Base-by-base conservation (phyloP, 2,888 invertebrate genomes). In the Torymus tubicola region DNA sequence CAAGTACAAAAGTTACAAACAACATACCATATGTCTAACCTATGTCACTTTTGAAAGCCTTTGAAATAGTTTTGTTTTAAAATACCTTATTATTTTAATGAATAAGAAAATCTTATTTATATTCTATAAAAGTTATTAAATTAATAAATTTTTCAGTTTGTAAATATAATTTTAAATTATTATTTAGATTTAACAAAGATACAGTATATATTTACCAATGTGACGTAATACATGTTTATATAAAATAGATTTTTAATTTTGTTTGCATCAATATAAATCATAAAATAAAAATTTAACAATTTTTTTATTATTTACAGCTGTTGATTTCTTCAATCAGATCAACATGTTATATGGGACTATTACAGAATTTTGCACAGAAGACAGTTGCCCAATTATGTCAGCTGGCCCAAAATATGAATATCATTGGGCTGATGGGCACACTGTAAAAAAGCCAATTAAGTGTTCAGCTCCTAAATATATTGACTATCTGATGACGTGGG, bases 241-340 rank as follows among this genome's bases (percentile, higher is more conserved):
- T 42, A 5, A 69, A 42, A 24, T 24, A 61, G 18, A 14, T 58
- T 10, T 64, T 63, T 72, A 8, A n/a, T 10, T 24, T 63, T 72
- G 31, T 12, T 12, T 53, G 16, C 21, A n/a, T 31, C 31, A 2
- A 31, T 31, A 2, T 31, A 2, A 31, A 2, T 31, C 31, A 31
- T 31, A 2, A 69, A 42, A 24, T 24, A 61, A 61, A 16, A 50
- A 14, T 65, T 72, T 61, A 10, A n/a, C 3, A 16, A 55, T 72
- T 55, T 13, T 11, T 53, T 18, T 53, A 53, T 81, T 83, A 81
- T 79, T 93, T 93, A 61, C 92, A 99, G 99, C 99, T 88, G 99
- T 99, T 83, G 99, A 99, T 92, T 99, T 99, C 92, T 99, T 99
- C 92, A 99, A 99, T 92, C 99, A 99, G 94, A 99, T 99, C 90